Evolutionary conservation across 2,797 vertebrate genomes (phyloP).

Genomic region (Phaenicophaeus curvirostris): DNA sequence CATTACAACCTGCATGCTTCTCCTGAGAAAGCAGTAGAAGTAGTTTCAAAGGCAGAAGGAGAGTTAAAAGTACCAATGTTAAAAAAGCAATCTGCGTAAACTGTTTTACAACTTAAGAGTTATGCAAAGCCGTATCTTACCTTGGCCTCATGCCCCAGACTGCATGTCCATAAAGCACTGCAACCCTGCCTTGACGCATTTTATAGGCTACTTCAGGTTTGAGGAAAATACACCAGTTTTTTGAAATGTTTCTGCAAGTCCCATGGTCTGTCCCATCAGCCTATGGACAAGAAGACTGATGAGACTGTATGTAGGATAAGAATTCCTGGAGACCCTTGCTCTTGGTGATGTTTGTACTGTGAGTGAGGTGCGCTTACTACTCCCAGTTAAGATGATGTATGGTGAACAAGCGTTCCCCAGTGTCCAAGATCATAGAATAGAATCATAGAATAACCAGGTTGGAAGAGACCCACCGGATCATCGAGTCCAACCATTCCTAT

Average conservation of each 20-base stretch:
- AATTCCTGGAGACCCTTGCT: not conserved
- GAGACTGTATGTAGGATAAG: rapidly evolving
- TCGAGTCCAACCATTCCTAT: too few species aligned
- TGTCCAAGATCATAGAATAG: too few species aligned
- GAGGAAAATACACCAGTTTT: not conserved
- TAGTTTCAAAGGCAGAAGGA: not conserved
- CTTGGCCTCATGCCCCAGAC: not conserved
- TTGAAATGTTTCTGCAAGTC: not conserved
- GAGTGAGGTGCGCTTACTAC: not conserved
- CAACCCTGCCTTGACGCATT: not conserved
- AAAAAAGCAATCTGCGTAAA: not conserved
- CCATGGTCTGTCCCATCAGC: rapidly evolving
- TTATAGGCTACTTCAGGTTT: not conserved
- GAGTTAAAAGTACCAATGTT: not conserved
- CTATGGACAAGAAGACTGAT: not conserved
- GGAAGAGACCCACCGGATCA: too few species aligned
- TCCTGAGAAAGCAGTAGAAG: not conserved
- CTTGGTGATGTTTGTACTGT: rapidly evolving
- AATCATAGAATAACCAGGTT: too few species aligned
- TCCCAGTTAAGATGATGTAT: rapidly evolving
- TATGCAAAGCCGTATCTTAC: not conserved
- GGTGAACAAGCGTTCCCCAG: rapidly evolving
- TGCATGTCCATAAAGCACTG: not conserved
- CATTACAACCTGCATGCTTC: not conserved
- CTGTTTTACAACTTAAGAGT: not conserved